Base-by-base conservation (phyloP, 2,113 vertebrate species). In the Anarrhichthys ocellatus region DNA sequence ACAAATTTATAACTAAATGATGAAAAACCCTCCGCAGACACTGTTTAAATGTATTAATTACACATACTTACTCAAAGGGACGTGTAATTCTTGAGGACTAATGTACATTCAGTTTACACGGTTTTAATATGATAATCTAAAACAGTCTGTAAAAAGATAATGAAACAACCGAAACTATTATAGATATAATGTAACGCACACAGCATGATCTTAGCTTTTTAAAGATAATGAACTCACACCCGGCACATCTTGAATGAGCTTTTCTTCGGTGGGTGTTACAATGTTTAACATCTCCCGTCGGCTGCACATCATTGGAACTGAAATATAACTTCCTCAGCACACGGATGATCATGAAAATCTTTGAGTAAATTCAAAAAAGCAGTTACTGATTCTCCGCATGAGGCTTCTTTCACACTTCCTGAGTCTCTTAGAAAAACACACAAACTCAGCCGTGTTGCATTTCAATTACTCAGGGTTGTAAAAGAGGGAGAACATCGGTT, bases 401-500 rank as follows among this genome's bases (percentile, higher is more conserved):
- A 50, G 50, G 29, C 46, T 78, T 78, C 65, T 90, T 81, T 78
- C 82, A 73, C 24, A 80, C 68, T 78, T 89, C 83, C 76, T 58
- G 15, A 73, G 44, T 71, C 58, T 82, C 76, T 73, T 70, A 73
- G 64, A 82, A 85, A 91, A 87, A 85, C 76, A 86, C 20, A 84
- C 76, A 83, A 84, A 88, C 46, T 76, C 34, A 73, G 70, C 62
- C 20, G 56, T 58, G 80, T 81, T 90, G 82, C 84, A 83, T 80
- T 83, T 86, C 61, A 87, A 77, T 81, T 88, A 88, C 80, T 66
- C 15, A 0, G 20, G 67, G 75, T 65, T 76, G 50, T 87, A 89
- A 91, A 92, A 87, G 48, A 77, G 27, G 22, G 69, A 73, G 80
- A 88, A 85, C 87, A 91, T 85, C 72, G 52, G 86, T 91, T 93